Evolutionary conservation across 37 sponge, comb jelly and placozoan genomes (phyloP).

Genomic region (Agelas oroides): DNA sequence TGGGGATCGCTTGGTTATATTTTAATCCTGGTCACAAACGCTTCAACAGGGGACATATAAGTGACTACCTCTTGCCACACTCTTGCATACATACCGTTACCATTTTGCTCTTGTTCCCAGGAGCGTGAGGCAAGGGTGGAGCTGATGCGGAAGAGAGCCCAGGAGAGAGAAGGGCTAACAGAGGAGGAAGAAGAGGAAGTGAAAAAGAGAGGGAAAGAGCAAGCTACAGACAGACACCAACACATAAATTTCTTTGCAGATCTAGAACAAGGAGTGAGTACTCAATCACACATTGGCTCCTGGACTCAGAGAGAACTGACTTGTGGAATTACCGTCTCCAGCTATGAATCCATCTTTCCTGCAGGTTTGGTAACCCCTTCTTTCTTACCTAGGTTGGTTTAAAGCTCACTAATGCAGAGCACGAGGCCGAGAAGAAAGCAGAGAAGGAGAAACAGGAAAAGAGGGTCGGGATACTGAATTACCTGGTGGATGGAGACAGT

Average conservation of each 20-base stretch:
- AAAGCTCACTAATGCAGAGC: constrained; percentile 63
- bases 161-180: constrained; percentile 18
- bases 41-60: too few species aligned
- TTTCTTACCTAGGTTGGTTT: constrained; percentile 52
- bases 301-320: background rate
- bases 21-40: too few species aligned
- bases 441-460: constrained; percentile 86
- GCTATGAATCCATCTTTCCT: background rate
- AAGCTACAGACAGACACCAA: background rate
- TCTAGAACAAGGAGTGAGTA: constrained; percentile 72
- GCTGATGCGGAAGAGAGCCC: constrained; percentile 68
- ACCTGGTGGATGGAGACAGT: constrained; percentile 87
- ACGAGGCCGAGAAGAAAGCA: constrained; percentile 78
- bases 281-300: background rate
- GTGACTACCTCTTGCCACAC: too few species aligned
- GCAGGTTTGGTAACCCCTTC: background rate
- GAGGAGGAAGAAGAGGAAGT: constrained; percentile 7
- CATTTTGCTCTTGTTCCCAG: constrained; percentile 25
- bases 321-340: too few species aligned
- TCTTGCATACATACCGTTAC: too few species aligned
- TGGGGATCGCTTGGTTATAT: too few species aligned
- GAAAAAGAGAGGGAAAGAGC: background rate
- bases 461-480: constrained; percentile 84
- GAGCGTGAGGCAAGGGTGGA: constrained; percentile 82
- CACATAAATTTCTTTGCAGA: constrained; percentile 84